A percentile compares a stretch with the other conserved stretches of the same genome.
phyloP scores from a whole-genome alignment of 2,113 vertebrate genomes.

The Mustelus asterias region DNA sequence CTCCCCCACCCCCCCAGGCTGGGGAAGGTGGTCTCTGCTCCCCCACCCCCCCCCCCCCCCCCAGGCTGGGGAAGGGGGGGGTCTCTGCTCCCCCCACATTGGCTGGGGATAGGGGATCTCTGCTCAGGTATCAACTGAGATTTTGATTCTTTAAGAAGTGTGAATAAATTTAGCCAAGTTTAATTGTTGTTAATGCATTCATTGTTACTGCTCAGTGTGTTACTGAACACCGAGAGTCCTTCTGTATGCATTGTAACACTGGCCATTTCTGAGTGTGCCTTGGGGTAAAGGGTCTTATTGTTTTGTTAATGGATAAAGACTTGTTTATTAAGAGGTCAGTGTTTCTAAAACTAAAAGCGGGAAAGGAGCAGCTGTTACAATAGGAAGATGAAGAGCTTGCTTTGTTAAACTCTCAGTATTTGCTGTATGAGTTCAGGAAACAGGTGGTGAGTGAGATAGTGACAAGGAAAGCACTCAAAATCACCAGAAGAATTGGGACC shows the following conservation, averaged over 20 bases:
- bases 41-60: no score
- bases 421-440: not conserved
- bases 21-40: no score
- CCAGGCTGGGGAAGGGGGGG: no score
- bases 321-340: not conserved
- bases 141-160: not conserved
- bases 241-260: not conserved
- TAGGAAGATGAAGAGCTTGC: not conserved
- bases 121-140: not conserved
- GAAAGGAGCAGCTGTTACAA: not conserved
- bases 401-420: not conserved
- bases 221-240: no score
- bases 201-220: not conserved
- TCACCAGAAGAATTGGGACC: not conserved
- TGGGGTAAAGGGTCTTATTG: not conserved
- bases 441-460: not conserved
- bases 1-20: no score
- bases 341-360: not conserved
- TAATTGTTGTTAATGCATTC: not conserved
- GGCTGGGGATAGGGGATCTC: not conserved
- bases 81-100: no score
- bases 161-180: not conserved
- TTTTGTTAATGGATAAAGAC: not conserved
- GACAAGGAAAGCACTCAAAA: not conserved
- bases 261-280: not conserved